These are phyloP conservation scores for Chiroxiphia lanceolata DNA, from an alignment of 2,797 vertebrate species.

Conservation along the genomic window DNA sequence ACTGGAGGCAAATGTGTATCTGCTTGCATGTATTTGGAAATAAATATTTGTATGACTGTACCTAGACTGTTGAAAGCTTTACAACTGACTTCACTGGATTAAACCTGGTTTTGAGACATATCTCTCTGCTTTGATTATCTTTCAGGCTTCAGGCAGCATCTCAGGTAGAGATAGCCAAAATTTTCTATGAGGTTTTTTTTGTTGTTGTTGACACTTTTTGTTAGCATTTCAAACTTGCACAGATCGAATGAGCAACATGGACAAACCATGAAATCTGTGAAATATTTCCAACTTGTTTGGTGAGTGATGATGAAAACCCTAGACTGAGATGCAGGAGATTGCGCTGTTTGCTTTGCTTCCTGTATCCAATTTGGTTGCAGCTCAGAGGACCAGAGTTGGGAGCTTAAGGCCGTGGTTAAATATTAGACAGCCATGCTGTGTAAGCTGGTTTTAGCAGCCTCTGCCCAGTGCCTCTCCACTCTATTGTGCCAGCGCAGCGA, in stretches of 20 bases:
- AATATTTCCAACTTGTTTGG: neutral
- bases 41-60: neutral
- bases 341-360: neutral
- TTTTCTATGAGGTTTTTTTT: neutral
- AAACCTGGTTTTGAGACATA: neutral
- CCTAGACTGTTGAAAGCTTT: neutral
- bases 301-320: neutral
- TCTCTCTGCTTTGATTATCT: neutral
- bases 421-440: neutral
- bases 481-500: neutral
- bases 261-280: neutral
- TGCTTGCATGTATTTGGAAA: neutral
- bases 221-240: neutral
- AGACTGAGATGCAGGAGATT: neutral
- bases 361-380: neutral
- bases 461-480: neutral
- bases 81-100: neutral
- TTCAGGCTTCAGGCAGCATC: neutral
- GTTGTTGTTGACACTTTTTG: neutral
- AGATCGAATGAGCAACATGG: neutral
- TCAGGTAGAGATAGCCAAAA: neutral
- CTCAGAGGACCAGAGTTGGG: neutral
- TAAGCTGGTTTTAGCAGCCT: neutral
- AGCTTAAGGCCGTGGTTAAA: neutral
- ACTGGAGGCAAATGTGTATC: neutral